These are phyloP conservation scores for Cisticola juncidis DNA, from an alignment of 2,113 vertebrate species.

Conservation along the genomic window DNA sequence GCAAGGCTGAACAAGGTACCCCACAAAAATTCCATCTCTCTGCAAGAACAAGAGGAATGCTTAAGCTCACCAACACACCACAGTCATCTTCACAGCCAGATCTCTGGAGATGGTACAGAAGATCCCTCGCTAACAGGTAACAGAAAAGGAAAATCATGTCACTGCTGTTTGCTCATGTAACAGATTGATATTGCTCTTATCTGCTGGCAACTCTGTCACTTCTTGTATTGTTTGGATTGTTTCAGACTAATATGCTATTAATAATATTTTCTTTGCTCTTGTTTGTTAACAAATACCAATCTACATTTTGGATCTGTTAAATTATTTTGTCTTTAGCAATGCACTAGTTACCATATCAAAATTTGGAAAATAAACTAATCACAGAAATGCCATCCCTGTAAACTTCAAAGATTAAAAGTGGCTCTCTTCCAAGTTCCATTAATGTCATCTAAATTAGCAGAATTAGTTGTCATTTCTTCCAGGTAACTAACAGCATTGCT, in stretches of 20 bases:
- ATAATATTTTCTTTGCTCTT: background rate
- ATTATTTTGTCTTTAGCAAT: background rate
- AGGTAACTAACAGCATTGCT: slow-evolving; percentile 24
- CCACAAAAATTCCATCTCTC: slow-evolving; percentile 74
- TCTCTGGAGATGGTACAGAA: slow-evolving; percentile 66
- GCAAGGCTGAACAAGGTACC: slow-evolving; percentile 43
- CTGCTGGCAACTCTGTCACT: background rate
- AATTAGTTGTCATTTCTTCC: background rate
- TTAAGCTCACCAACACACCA: slow-evolving; percentile 58
- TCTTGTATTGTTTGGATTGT: background rate
- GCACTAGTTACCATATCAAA: background rate
- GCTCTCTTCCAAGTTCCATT: background rate
- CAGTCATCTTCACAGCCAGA: slow-evolving; percentile 10
- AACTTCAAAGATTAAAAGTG: background rate
- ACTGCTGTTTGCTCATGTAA: slow-evolving; percentile 78
- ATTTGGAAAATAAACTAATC: background rate
- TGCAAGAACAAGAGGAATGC: slow-evolving; percentile 76
- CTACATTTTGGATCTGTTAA: background rate
- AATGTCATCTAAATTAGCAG: background rate
- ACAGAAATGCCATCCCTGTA: background rate
- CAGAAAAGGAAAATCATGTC: slow-evolving; percentile 56
- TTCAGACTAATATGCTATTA: background rate
- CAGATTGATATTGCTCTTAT: background rate
- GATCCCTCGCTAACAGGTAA: slow-evolving; percentile 80
- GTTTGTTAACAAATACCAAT: background rate